Conservation (phyloP, 2,797 vertebrate species). For the Myotis planiceps region DNA sequence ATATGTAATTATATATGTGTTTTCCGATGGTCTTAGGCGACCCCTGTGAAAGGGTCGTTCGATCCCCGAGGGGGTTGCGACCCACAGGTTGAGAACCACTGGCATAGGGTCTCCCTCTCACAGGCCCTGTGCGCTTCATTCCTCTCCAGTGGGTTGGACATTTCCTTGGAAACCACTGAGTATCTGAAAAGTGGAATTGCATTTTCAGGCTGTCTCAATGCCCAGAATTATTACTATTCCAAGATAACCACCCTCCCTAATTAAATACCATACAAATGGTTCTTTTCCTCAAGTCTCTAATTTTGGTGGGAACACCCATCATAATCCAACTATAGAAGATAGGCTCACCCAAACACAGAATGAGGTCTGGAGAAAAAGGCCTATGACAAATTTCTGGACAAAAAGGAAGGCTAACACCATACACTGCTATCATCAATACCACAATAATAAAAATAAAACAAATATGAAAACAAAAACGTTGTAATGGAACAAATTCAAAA, state of each 20-base stretch:
- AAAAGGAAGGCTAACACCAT: slow-evolving; percentile 23
- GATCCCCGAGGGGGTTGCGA: no score
- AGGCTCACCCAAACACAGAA: slow-evolving; percentile 17
- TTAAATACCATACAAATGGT: neutral
- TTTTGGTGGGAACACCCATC: neutral
- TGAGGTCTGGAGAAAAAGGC: neutral
- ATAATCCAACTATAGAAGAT: neutral
- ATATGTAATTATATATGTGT: no score
- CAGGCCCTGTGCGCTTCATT: neutral
- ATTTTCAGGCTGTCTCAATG: neutral
- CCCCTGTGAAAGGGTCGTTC: no score
- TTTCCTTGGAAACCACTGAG: slow-evolving; percentile 37
- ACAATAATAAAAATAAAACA: slow-evolving; percentile 43
- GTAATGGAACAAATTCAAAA: slow-evolving; percentile 22
- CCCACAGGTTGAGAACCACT: no score
- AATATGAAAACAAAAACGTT: neutral
- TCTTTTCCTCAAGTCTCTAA: neutral
- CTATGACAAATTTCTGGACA: neutral
- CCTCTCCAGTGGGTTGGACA: neutral
- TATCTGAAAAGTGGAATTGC: neutral
- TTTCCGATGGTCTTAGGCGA: no score
- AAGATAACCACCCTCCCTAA: neutral
- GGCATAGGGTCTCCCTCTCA: neutral
- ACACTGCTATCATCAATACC: neutral
- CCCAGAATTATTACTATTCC: neutral